Evolutionary conservation across 2,888 invertebrate genomes (phyloP), one percentile per base, ranked within the genome.

Genomic region (Trichacis sp.): DNA sequence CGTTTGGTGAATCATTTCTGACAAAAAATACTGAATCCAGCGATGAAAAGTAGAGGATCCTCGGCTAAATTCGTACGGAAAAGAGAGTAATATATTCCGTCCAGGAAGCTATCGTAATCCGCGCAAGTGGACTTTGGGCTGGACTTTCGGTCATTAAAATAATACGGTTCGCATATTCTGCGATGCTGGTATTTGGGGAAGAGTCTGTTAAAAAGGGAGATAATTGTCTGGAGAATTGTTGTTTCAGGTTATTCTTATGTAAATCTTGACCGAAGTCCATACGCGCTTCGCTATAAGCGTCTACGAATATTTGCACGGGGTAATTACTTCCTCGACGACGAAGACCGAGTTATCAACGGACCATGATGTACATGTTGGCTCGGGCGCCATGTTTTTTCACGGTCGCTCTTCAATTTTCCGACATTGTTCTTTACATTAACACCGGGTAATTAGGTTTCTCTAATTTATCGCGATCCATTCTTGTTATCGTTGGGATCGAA

Each of bases 211-310:
- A 76, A 78, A 73, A 76, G 76, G 74, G 72, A 73, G 77, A 76
- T 79, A 81, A 81, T 81, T 80, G 78, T 81, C 76, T 78, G 74
- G 75, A 74, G 76, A 76, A 79, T 81, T 80, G 79, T 80, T 81
- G 78, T 79, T 77, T 73, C 76, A 78, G 69, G 75, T 76, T 79
- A 81, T 82, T 82, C 81, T 81, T 79, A 82, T 82, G 82, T 81
- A 81, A 82, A 82, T 82, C 80, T 79, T 78, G 78, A 77, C 78
- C 81, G 73, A 60, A 55, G 53, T 51, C 54, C 47, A 47, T 33
- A n/a, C 61, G 55, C 55, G 54, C 50, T 61, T 56, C 49, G 30
- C 55, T 49, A 53, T 56, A 48, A 59, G 56, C 56, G 62, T 59
- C 52, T 59, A 70, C 71, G 78, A 77, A 77, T 79, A 80, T 81